Base-by-base conservation (phyloP, 1,140 invertebrate genomes). In the Melanaphis sacchari region DNA sequence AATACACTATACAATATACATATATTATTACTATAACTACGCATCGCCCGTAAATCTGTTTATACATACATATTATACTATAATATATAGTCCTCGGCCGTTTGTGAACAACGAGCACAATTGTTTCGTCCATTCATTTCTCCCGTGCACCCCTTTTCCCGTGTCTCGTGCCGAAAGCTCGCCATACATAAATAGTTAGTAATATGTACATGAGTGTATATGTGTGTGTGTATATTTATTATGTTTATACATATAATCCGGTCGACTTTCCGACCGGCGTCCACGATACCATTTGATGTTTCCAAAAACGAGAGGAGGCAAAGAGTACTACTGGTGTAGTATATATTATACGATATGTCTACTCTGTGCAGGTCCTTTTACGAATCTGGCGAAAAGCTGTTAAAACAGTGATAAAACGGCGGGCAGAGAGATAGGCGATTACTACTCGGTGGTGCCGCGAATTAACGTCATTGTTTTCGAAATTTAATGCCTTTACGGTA, bases 381-480 rank as follows among this genome's bases (percentile, higher is more conserved):
- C 85, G 41, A 49, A 21, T 38, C 88, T 59, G 81, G 9, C 24
- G n/a, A 93, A 82, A 93, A 93, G 91, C 46, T 93, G 91, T 93
- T 93, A 93, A 93, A 93, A 93, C 91, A 93, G 46, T 84, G 66
- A 93, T 93, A 93, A 93, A 93, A 93, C 26, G 36, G 41, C 38
- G 26, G 46, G 81, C 36, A 18, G 24, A 82, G 52, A 91, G 43
- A 93, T 38, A 82, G 66, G 91, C 76, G 91, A 22, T 76, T 76
- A 76, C 59, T 76, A 76, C 31, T 76, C 59, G n/a, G 59, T 21
- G 59, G 31, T 85, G 18, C 81, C 46, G 22, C 46, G 81, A 93
- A 93, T 93, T 93, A 93, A 93, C 91, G 91, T 93, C 46, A 93
- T 93, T 93, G 91, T 93, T 93, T 93, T 41, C 91, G 21, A 85